These are phyloP conservation scores for Barnardius zonarius DNA, from an alignment of 2,113 vertebrate genomes.

Conservation along the genomic window DNA sequence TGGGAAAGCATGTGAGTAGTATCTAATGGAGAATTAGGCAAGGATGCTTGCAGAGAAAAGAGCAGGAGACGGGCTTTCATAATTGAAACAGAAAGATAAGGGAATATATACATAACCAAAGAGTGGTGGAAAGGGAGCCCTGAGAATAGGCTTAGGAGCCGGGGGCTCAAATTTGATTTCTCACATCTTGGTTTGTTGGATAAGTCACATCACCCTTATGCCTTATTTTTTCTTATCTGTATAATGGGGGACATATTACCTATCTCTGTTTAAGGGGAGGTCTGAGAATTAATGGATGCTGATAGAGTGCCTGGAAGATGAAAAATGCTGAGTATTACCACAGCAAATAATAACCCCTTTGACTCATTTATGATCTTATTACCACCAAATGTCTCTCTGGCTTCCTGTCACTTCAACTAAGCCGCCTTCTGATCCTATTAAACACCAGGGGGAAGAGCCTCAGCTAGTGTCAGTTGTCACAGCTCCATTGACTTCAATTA, in stretches of 20 bases:
- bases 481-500: constrained; percentile 58
- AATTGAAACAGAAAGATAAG: constrained; percentile 16
- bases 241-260: background rate
- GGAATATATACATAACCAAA: background rate
- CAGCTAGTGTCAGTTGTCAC: constrained; percentile 22
- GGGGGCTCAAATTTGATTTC: background rate
- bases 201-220: background rate
- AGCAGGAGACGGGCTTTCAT: background rate
- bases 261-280: background rate
- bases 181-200: background rate
- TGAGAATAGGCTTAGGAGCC: background rate
- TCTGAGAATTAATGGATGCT: constrained; percentile 27
- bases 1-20: background rate
- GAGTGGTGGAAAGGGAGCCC: background rate
- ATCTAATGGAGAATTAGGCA: background rate
- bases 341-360: constrained; percentile 42
- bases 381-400: constrained; percentile 7
- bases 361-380: constrained; percentile 57
- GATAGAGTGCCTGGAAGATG: background rate
- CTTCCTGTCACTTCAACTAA: constrained; percentile 39
- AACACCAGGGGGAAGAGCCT: constrained; percentile 16
- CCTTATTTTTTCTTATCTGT: constrained; percentile 11
- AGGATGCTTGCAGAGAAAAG: background rate
- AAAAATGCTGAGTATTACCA: constrained; percentile 11
- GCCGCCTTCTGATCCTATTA: constrained; percentile 47